Percentiles rank a stretch among this genome's conserved stretches.
phyloP scores from a whole-genome alignment of 1,140 invertebrate genomes.

The Brachionus sp. region DNA sequence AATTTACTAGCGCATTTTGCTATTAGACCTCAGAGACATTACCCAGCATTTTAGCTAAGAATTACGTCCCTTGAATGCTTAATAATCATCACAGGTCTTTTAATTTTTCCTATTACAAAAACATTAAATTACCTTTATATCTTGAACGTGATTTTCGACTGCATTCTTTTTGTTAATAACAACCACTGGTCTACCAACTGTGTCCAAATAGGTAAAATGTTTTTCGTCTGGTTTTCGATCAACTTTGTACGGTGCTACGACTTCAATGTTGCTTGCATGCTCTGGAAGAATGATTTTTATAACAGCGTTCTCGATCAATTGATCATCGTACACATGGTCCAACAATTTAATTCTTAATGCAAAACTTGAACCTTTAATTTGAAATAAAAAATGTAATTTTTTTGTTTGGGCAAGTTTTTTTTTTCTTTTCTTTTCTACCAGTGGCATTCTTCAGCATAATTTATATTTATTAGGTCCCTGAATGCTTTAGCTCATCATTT shows the following conservation, averaged over 20 bases:
- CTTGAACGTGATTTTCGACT: slow-evolving; percentile 93
- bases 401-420: slow-evolving; percentile 46
- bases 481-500: slow-evolving; percentile 28
- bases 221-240: slow-evolving; percentile 68
- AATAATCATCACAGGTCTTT: not conserved
- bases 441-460: slow-evolving; percentile 45
- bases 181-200: slow-evolving; percentile 82
- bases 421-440: slow-evolving; percentile 21
- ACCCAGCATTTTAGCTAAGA: slow-evolving; percentile 8
- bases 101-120: not conserved
- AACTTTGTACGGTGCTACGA: slow-evolving; percentile 78
- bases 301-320: slow-evolving; percentile 83
- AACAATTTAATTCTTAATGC: slow-evolving; percentile 83
- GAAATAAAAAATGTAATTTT: slow-evolving; percentile 59
- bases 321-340: slow-evolving; percentile 94
- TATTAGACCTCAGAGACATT: slow-evolving; percentile 2
- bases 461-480: slow-evolving; percentile 22
- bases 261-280: slow-evolving; percentile 71
- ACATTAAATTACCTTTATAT: slow-evolving; percentile 64
- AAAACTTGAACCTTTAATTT: slow-evolving; percentile 53
- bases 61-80: slow-evolving; percentile 38
- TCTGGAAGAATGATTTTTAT: slow-evolving; percentile 92
- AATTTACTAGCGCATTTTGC: not conserved
- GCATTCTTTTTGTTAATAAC: slow-evolving; percentile 79
- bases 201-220: slow-evolving; percentile 86